A percentile compares a stretch with the other conserved stretches of the same genome.
These are phyloP conservation scores for Drosophila pruinosa DNA, from an alignment of 1,140 invertebrate species.

Conservation along the genomic window DNA sequence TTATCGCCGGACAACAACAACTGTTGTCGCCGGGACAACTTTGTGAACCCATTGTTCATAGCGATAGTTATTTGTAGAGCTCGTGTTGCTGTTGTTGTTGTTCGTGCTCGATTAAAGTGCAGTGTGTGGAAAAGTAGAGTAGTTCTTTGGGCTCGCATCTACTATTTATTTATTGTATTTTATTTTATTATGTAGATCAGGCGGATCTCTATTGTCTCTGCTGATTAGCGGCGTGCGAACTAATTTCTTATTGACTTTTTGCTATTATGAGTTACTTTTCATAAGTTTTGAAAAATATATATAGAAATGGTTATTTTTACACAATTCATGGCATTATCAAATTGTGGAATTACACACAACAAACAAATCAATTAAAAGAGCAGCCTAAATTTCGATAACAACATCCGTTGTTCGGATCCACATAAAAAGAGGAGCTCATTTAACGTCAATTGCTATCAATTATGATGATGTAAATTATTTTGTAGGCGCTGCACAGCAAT, in stretches of 20 bases:
- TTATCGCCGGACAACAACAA: constrained; percentile 22
- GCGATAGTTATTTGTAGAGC: constrained; percentile 19
- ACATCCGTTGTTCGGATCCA: constrained; percentile 33
- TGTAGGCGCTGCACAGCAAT: constrained; percentile 42
- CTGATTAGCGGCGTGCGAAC: constrained; percentile 41
- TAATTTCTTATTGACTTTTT: constrained; percentile 39
- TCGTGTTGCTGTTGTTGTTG: not conserved
- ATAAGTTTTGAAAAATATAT: not conserved
- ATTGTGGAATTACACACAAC: not conserved
- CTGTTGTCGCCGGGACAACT: constrained; percentile 1
- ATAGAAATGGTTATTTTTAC: constrained; percentile 1
- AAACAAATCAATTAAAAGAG: constrained; percentile 52
- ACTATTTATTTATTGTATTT: not conserved
- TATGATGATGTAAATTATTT: constrained; percentile 72
- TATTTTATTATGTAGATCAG: constrained; percentile 4
- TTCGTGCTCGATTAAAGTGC: constrained; percentile 36
- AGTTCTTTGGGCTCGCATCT: not conserved
- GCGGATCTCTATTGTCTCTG: constrained; percentile 41
- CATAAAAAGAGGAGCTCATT: constrained; percentile 44
- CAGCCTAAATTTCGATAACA: constrained; percentile 13
- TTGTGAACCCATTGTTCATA: constrained; percentile 10
- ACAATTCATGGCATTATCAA: not conserved
- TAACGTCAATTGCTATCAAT: constrained; percentile 76
- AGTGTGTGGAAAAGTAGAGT: not conserved
- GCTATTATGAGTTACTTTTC: constrained; percentile 13